Conservation (phyloP, 2,888 invertebrate genomes). For the Agrochola macilenta region DNA sequence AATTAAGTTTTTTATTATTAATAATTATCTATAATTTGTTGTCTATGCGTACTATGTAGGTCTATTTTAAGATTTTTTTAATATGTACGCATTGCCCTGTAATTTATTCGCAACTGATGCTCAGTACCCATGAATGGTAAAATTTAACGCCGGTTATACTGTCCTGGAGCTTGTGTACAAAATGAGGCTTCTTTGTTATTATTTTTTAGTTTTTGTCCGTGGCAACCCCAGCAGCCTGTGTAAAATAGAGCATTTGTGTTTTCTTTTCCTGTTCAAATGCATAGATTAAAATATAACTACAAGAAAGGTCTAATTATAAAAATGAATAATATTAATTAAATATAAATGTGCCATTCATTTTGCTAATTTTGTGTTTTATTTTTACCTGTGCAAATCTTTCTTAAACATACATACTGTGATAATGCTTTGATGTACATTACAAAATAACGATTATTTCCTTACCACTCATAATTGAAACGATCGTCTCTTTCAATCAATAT, state of each 20-base stretch:
- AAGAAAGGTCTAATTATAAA: conserved; percentile 90
- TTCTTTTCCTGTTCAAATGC: conserved; percentile 83
- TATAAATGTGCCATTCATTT: conserved; percentile 91
- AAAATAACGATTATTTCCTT: too few relatives aligned
- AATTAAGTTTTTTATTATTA: conserved; percentile 86
- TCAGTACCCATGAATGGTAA: conserved; percentile 77
- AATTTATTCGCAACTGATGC: conserved; percentile 83
- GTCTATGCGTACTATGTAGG: conserved; percentile 79
- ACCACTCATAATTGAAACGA: too few relatives aligned
- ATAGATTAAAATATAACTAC: conserved; percentile 88
- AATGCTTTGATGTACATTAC: neutral
- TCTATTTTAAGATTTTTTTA: conserved; percentile 72
- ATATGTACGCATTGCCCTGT: conserved; percentile 72
- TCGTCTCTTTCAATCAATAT: too few relatives aligned
- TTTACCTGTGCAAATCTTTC: conserved; percentile 50
- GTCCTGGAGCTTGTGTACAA: conserved; percentile 84
- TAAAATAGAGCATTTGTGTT: conserved; percentile 83
- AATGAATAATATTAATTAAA: conserved; percentile 91
- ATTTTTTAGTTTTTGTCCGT: conserved; percentile 74
- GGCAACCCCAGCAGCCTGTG: conserved; percentile 78
- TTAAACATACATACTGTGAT: neutral
- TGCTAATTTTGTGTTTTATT: conserved; percentile 90
- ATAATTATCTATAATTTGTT: conserved; percentile 82
- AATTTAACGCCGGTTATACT: conserved; percentile 74
- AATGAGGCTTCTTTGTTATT: conserved; percentile 84